Evolutionary conservation across 2,113 vertebrate genomes (phyloP).

Genomic region (Grammomys surdaster): DNA sequence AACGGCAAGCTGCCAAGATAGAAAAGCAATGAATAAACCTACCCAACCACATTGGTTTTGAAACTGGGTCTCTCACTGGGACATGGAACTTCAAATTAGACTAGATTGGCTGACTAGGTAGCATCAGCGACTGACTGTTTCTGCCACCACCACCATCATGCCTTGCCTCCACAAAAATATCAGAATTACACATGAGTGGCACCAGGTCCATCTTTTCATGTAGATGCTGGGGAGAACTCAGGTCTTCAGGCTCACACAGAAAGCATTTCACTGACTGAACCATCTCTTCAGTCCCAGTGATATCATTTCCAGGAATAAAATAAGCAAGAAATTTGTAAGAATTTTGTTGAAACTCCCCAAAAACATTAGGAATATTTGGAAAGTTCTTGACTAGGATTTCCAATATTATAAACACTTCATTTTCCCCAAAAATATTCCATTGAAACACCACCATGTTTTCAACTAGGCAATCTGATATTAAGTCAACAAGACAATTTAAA

Average conservation of each 20-base stretch:
- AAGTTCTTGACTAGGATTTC: constrained; percentile 17
- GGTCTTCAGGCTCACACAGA: not conserved
- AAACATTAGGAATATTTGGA: not conserved
- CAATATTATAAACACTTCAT: not conserved
- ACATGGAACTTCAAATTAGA: not conserved
- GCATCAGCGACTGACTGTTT: not conserved
- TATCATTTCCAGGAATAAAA: not conserved
- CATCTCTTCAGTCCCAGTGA: not conserved
- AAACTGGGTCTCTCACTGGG: not conserved
- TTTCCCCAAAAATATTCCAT: constrained; percentile 8
- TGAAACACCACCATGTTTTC: not conserved
- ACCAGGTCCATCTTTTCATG: not conserved
- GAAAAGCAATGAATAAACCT: not conserved
- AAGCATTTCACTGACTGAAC: not conserved
- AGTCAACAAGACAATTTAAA: not conserved
- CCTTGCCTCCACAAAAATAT: not conserved
- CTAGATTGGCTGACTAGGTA: not conserved
- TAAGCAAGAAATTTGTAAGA: not conserved
- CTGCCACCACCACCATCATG: not conserved
- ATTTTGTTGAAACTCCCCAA: not conserved
- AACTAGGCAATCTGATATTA: constrained; percentile 6
- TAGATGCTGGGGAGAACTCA: not conserved
- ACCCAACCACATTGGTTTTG: not conserved
- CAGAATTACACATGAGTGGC: not conserved
- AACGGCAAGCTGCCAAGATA: not conserved